Evolutionary conservation across 53 echinoderm and acorn worm genomes (phyloP), one percentile per base, ranked within the genome.

Genomic region (Hippasteria phrygiana): DNA sequence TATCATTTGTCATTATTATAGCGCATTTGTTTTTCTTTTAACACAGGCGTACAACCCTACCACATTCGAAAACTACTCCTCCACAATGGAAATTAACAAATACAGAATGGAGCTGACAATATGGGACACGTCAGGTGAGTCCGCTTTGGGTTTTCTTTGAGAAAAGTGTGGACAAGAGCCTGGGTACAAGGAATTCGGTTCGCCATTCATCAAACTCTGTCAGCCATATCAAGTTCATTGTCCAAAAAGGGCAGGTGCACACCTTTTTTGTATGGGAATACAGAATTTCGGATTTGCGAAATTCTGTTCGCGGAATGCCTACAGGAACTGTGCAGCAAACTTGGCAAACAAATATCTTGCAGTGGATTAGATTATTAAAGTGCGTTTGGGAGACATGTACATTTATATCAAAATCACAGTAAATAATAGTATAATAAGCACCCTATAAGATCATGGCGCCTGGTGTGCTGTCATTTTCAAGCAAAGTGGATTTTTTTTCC

Each of bases 111-210:
- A 96, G 13, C 55, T 96, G 24, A 89, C 91, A 28, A 64, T 96
- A 12, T 96, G 96, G 96, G 96, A 96, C 80, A 96, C 96, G 59
- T 94, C 94, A 91, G 96, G 96, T 96, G 80, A 86, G 96, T 32
- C 22, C 32, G 24, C 12, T 43, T 40, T 43, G 36, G 2, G 17
- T 5, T 67, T 1, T 14, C 34, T 33, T 10, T 3, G 11, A 3
- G 55, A 24, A 26, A 59, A 24, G 20, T 26, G 3, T 24, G 59
- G 59, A 26, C 22, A 24, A 20, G 12, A 54, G 54, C 3, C 3
- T 12, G 12, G 18, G 54, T 13, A 17, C 20, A 2, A 20, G 18
- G 54, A 54, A 4, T 54, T 12, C 17, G 24, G 59, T 9, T 7
- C 11, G 46, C 11, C 3, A 24, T 59, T 59, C 59, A 59, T 26